phyloP scores from a whole-genome alignment of 2,797 vertebrate species.

The Sebastes kiyomatsui region DNA sequence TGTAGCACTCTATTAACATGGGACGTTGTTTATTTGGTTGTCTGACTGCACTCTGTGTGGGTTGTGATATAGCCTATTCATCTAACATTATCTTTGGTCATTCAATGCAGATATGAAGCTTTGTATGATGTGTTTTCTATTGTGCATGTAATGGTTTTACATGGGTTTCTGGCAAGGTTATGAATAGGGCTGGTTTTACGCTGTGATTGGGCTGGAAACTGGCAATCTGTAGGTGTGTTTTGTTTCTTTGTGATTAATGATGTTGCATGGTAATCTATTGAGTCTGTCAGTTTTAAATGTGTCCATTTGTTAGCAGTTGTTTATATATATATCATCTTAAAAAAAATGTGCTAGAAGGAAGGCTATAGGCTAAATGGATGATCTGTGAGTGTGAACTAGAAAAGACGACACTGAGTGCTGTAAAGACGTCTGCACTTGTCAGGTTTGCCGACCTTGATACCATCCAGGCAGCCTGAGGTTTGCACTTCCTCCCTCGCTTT shows the following conservation, averaged over 20 bases:
- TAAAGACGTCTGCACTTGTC: slow-evolving; percentile 23
- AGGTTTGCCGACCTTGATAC: slow-evolving; percentile 12
- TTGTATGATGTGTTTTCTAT: too few species aligned
- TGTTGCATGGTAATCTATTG: not conserved
- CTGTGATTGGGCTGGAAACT: too few species aligned
- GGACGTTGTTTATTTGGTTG: too few species aligned
- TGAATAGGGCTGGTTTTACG: too few species aligned
- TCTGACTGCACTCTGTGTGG: too few species aligned
- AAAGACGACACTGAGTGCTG: not conserved
- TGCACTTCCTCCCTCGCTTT: not conserved
- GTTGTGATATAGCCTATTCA: too few species aligned
- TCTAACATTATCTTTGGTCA: too few species aligned
- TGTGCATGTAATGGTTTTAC: too few species aligned
- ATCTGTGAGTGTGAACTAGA: not conserved
- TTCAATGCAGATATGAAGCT: too few species aligned
- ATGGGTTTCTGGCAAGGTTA: too few species aligned
- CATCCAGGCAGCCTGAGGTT: slow-evolving; percentile 10
- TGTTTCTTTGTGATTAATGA: not conserved
- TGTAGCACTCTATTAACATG: too few species aligned
- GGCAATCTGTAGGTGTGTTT: too few species aligned
- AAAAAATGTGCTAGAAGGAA: not conserved
- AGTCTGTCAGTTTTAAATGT: not conserved
- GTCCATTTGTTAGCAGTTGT: not conserved
- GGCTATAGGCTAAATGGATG: not conserved
- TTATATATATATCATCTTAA: not conserved